A percentile compares a stretch with the other conserved stretches of the same genome.
Conservation (phyloP, 2,888 invertebrate species). For the Caradrina kadenii region DNA sequence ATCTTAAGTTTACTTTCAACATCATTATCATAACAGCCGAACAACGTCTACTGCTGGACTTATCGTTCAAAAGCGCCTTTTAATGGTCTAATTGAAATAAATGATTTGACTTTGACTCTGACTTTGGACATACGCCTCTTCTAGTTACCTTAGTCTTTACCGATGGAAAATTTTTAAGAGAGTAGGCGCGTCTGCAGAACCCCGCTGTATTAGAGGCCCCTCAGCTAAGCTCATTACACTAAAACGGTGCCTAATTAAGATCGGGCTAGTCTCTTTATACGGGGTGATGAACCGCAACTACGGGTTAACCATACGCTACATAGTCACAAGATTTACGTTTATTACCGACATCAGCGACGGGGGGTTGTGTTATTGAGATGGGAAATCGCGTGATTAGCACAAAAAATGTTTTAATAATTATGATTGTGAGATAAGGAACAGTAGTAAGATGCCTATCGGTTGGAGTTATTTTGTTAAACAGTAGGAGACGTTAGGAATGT, state of each 20-base stretch:
- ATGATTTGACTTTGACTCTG: too few relatives aligned
- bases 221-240: constrained; percentile 72
- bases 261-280: constrained; percentile 72
- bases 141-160: too few relatives aligned
- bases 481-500: constrained; percentile 18
- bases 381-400: constrained; percentile 60
- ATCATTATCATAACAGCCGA: too few relatives aligned
- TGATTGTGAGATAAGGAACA: constrained; percentile 43
- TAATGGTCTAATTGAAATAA: too few relatives aligned
- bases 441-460: constrained; percentile 50
- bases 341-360: constrained; percentile 50
- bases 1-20: too few relatives aligned
- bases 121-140: too few relatives aligned
- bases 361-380: constrained; percentile 61
- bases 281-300: constrained; percentile 70
- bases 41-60: too few relatives aligned
- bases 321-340: constrained; percentile 62
- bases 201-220: constrained; percentile 53
- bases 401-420: constrained; percentile 54
- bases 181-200: neutral
- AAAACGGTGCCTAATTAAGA: constrained; percentile 75
- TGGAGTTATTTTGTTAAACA: constrained; percentile 38
- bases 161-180: too few relatives aligned
- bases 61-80: too few relatives aligned
- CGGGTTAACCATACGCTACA: constrained; percentile 58